Evolutionary conservation across 1,140 invertebrate species (phyloP).

Genomic region (Eriocheir sinensis): DNA sequence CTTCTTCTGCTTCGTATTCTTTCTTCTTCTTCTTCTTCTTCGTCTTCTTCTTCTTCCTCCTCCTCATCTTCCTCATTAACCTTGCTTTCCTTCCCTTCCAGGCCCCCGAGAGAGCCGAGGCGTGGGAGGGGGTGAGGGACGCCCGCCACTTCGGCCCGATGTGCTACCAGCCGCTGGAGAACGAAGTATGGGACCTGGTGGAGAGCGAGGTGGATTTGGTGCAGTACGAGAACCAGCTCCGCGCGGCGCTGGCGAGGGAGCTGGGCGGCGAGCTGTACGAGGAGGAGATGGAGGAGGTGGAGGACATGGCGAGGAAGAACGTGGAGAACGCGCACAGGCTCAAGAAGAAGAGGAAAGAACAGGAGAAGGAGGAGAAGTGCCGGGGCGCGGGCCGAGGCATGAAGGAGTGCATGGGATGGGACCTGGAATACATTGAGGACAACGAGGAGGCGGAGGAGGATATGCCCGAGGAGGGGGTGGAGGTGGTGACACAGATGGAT

Average conservation of each 20-base stretch:
- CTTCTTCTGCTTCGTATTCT: no score
- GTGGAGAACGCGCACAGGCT: slow-evolving; percentile 27
- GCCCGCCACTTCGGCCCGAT: slow-evolving; percentile 80
- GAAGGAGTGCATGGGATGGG: slow-evolving; percentile 40
- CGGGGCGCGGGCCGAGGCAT: background rate
- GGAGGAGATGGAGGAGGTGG: slow-evolving; percentile 78
- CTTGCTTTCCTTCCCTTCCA: slow-evolving; percentile 66
- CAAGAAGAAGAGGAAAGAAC: slow-evolving; percentile 33
- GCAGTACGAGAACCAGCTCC: slow-evolving; percentile 58
- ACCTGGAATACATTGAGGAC: slow-evolving; percentile 26
- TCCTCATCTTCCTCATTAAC: no score
- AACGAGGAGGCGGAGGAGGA: background rate
- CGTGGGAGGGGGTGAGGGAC: slow-evolving; percentile 79
- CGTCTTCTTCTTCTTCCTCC: no score
- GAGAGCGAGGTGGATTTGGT: slow-evolving; percentile 58
- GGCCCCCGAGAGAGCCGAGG: slow-evolving; percentile 79
- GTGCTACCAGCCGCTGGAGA: slow-evolving; percentile 80
- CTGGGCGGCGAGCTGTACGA: slow-evolving; percentile 69
- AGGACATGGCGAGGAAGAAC: slow-evolving; percentile 65
- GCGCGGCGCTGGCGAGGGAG: slow-evolving; percentile 50
- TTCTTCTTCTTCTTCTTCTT: no score
- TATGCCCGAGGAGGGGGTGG: background rate
- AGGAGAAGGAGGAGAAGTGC: background rate
- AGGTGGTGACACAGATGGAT: background rate
- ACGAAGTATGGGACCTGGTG: slow-evolving; percentile 80